Base-by-base conservation (phyloP, 2,888 invertebrate species). In the Acanthoscelides obtectus region DNA sequence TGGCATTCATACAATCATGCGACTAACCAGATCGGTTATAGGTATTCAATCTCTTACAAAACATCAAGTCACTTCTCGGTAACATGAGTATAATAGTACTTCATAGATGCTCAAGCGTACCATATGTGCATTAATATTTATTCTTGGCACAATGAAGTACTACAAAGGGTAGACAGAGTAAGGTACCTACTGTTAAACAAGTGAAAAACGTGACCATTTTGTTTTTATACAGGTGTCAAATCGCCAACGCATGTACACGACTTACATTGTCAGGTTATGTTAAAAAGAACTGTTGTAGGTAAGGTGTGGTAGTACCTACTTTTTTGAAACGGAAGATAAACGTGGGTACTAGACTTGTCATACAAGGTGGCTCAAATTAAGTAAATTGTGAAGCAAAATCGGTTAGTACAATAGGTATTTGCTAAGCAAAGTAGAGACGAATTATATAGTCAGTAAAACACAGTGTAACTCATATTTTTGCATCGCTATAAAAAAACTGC, bases 181-280 rank as follows among this genome's bases (percentile, higher is more conserved):
- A 45, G 45, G 45, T 45, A 12, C 45, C 45, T 45, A 45, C 45
- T 45, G 45, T 45, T 45, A 68, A 64, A 65, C 66, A 25, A 69
- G 67, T 72, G 68, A 70, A 73, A 73, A 73, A 73, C 73, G 71
- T 71, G 71, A 73, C 70, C 69, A 73, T 71, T 73, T 70, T 70
- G 70, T 73, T 73, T 73, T 69, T 73, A 66, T 69, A 70, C 71
- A 70, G 71, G 71, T 73, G 73, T 73, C 70, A 73, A 73, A 71
- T 69, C 73, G 70, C 71, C 71, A 71, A 70, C 71, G 73, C 73
- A 69, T 69, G 17, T 12, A 45, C 45, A 45, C 3, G 45, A 17
- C 17, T 45, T 45, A 45, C 45, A 45, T 45, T 45, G 45, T 45
- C 45, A 45, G 45, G 45, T 45, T 45, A 45, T 45, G 45, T 45